Evolutionary conservation across 2,888 invertebrate genomes (phyloP), one percentile per base, ranked within the genome.

Genomic region (Charanyca ferruginea): DNA sequence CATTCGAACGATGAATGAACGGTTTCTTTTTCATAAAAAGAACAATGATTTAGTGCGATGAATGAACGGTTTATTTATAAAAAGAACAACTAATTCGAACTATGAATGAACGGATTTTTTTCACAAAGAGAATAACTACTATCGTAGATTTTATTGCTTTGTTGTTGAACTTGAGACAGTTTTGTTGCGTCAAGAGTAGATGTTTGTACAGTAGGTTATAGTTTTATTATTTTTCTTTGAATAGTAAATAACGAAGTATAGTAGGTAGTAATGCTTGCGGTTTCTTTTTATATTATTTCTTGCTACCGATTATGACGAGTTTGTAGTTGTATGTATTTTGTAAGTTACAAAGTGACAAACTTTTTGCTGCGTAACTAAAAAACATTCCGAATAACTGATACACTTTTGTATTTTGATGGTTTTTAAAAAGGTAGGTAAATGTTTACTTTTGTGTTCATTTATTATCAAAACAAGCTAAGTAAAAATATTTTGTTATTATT

Each of bases 121-220:
- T 16, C 8, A 23, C 55, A 44, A 54, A 59, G 58, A 48, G 25
- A 48, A 48, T 28, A n/a, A 28, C 7, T 9, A 28, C 18, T 13
- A 41, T 22, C 16, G 13, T 51, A 59, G 7, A 32, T 80, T 66
- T 65, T 67, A 61, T 66, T 77, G 53, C 60, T 16, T 53, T 52
- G 47, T 28, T 53, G 53, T 60, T 79, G 77, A 80, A 73, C 80
- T 79, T 79, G 80, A 66, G 41, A 48, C 22, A 20, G n/a, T 66
- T 66, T 2, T 5, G 45, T 76, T 63, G 48, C 47, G 13, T 74
- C 55, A 4, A 16, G 9, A 38, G 16, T 38, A 38, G 38, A 16
- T 38, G 38, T 38, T 38, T 38, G 13, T 47, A 28, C 16, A 41
- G 7, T 45, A 9, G 7, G 4, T 61, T 23, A 16, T 22, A n/a